Evolutionary conservation across 1,140 invertebrate species (phyloP), one percentile per base, ranked within the genome.

Genomic region (Drosophila pseudoobscura): DNA sequence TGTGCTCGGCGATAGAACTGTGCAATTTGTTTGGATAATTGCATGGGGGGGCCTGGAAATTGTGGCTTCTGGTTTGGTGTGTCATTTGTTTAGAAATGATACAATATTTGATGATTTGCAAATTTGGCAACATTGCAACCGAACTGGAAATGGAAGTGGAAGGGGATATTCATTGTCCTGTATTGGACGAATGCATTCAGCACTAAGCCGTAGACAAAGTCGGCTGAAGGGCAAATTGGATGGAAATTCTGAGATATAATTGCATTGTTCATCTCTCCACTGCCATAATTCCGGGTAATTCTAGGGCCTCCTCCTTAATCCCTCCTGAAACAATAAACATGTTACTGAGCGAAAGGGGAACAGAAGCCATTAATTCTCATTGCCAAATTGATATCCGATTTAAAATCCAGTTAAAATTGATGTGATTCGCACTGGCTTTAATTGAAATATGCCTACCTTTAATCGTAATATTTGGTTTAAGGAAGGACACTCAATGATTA

Each of bases 41-140:
- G 74, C 59, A 82, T 63, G 53, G 52, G 3, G 35, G 57, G 52
- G 83, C 62, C 83, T 82, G 69, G 20, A 29, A 53, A 53, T 51
- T 55, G 65, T 56, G 44, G 71, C 58, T 69, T 63, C 46, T 58
- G 63, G 66, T 78, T 58, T 58, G 63, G 66, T 78, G 61, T 65
- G 73, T 87, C 80, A 84, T 84, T 84, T 87, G 80, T 80, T 77
- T 85, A 51, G 59, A 80, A 80, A 77, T 84, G 80, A 80, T 77
- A 26, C 24, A 5, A 26, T 5, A 87, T 80, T 80, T 77, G 73
- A 73, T 80, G 73, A 75, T 70, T 74, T 62, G 60, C 78, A 77
- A 85, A 80, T 85, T 65, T 75, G 66, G 31, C 54, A 31, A 24
- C 64, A 68, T 61, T 64, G 59, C 31, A 39, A 60, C 55, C 22